Conservation (phyloP, 2,113 vertebrate genomes). For the Oceanites oceanicus region DNA sequence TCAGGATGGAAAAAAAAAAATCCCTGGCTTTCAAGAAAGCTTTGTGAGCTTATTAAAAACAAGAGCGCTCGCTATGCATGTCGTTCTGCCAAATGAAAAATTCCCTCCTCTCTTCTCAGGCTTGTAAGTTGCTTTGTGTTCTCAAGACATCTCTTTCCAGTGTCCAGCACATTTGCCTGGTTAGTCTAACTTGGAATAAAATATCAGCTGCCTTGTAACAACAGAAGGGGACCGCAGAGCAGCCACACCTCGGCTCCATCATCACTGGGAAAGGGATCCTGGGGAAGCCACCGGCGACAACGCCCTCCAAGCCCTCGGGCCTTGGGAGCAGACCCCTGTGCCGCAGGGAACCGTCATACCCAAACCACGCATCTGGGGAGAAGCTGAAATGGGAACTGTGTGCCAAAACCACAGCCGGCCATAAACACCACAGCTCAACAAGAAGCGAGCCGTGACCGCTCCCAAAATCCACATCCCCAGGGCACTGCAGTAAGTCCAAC, state of each 20-base stretch:
- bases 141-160: not conserved
- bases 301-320: not conserved
- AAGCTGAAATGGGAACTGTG: not conserved
- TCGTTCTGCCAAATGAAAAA: conserved; percentile 39
- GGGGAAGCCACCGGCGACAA: not conserved
- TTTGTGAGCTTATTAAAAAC: conserved; percentile 59
- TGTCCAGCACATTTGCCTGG: not conserved
- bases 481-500: not conserved
- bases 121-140: conserved; percentile 15
- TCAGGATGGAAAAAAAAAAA: conserved; percentile 38
- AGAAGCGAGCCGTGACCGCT: not conserved
- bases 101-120: conserved; percentile 6
- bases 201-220: not conserved
- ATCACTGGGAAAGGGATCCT: not conserved
- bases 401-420: conserved; percentile 9
- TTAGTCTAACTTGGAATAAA: not conserved
- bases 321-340: not conserved
- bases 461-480: not conserved
- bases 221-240: not conserved
- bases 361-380: not conserved
- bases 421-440: not conserved
- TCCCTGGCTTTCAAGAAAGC: conserved; percentile 56
- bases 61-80: not conserved
- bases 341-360: not conserved
- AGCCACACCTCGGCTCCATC: not conserved